Evolutionary conservation across 2,797 vertebrate genomes (phyloP).

Genomic region (Paedocypris micromegethes): DNA sequence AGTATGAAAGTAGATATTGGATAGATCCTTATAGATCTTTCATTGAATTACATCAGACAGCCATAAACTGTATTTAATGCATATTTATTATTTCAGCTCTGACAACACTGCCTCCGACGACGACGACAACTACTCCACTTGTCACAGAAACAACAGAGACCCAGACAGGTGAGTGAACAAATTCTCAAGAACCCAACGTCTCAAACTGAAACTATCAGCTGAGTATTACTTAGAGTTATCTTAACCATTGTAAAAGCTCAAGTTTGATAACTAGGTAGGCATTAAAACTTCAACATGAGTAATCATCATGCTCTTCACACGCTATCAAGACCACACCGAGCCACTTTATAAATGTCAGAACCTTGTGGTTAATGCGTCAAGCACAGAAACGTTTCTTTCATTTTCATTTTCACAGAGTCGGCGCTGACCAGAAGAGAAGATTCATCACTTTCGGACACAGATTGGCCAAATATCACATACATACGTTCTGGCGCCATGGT

Average conservation of each 20-base stretch:
- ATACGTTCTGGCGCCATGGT: slow-evolving; percentile 55
- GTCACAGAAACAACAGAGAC: slow-evolving; percentile 33
- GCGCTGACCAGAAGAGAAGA: slow-evolving; percentile 47
- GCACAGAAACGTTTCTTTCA: background rate
- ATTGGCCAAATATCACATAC: slow-evolving; percentile 59
- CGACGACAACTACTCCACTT: slow-evolving; percentile 25
- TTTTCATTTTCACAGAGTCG: slow-evolving; percentile 45
- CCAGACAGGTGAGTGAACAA: slow-evolving; percentile 36
- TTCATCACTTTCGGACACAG: slow-evolving; percentile 57
- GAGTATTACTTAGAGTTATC: no score
- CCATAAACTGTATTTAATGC: background rate
- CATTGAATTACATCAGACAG: no score
- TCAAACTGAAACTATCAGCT: background rate
- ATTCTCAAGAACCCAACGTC: background rate
- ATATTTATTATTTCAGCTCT: slow-evolving; percentile 36
- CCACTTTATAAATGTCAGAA: slow-evolving; percentile 22
- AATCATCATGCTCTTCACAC: background rate
- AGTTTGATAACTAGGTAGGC: no score
- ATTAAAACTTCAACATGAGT: background rate
- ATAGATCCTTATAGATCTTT: no score
- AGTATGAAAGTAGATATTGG: no score
- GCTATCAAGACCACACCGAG: background rate
- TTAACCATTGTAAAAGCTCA: no score
- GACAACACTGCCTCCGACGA: slow-evolving; percentile 26
- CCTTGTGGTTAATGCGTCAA: background rate